Base-by-base conservation (phyloP, 1,140 invertebrate genomes). In the Galleria mellonella region DNA sequence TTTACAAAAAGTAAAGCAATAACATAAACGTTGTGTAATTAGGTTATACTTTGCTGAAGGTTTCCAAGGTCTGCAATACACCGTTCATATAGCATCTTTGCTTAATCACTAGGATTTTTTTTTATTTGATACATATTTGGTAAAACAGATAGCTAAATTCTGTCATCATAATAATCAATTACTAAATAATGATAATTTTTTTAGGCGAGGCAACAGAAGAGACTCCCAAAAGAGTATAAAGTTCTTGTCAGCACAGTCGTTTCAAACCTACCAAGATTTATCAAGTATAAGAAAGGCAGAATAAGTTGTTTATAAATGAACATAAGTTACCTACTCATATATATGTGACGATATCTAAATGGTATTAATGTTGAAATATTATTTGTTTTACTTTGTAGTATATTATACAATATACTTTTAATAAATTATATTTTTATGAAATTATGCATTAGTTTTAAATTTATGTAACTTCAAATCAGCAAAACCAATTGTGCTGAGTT, bases 251-350 rank as follows among this genome's bases (percentile, higher is more conserved):
- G 87, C 13, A 94, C 92, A 9, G 92, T 91, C 0, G 89, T 87
- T 50, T 87, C 87, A 2, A 94, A 94, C 72, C 79, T 94, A 50
- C 78, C 87, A 4, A 88, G 91, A 49, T 94, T 94, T 78, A 90
- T 94, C 43, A 90, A 89, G 47, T 94, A 94, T 72, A 93, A 78
- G 47, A 86, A 65, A 49, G 61, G 59, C 42, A 62, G 76, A 61
- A 28, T 87, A 39, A 71, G 48, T 58, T 74, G 60, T 31, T 67
- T 74, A 39, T 62, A 65, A 62, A 39, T 47, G 38, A n/a, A n/a
- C n/a, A n/a, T 48, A 40, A 6, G 17, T 23, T 6, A 23, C 6
- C 6, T 23, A 3, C 17, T 23, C n/a, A 23, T 23, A 23, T 6
- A 23, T 14, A 14, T 35, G 32, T 35, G 10, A 35, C 17, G 6